Base-by-base conservation (phyloP, 2,113 vertebrate species). In the Oreochromis aureus region DNA sequence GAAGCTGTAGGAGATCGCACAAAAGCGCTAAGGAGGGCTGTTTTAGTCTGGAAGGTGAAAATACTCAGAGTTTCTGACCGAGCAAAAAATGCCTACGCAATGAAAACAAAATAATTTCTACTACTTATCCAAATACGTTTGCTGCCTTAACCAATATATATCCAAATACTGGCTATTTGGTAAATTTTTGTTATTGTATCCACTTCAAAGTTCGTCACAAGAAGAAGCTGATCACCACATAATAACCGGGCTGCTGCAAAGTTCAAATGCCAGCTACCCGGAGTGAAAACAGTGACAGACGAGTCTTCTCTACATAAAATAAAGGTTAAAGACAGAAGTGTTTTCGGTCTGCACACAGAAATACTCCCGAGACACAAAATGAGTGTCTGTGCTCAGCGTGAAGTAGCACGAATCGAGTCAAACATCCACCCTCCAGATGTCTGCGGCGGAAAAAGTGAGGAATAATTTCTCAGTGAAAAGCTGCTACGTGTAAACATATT, bases 371-470 rank as follows among this genome's bases (percentile, higher is more conserved):
- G 48, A 82, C 83, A 71, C 73, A 82, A 78, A 87, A 56, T 59
- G 8, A 82, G 90, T 32, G 71, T 84, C 80, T 71, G 27, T 34
- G 58, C 63, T 44, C 30, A 69, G 87, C 86, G 46, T 91, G 92
- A 92, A 93, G 91, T 79, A 82, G 84, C 86, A 82, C 92, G 30
- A 94, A 94, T 94, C 89, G 58, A 90, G 89, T 91, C 89, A 89
- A 86, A 89, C 84, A 11, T 84, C 76, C 44, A 81, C 89, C 88
- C 86, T 82, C 71, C 88, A 87, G 86, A 89, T 84, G 86, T 86
- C 81, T 81, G 80, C 15, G 2, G 78, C 12, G 10, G 58, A 66
- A 81, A 83, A 85, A 87, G 84, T 66, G 73, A 78, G 63, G 69
- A 78, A 80, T 90, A 41, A 89, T 84, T 86, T 89, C 32, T 24